A percentile compares a stretch with the other conserved stretches of the same genome.
phyloP scores from a whole-genome alignment of 2,113 vertebrate genomes.

The Rhinoderma darwinii region DNA sequence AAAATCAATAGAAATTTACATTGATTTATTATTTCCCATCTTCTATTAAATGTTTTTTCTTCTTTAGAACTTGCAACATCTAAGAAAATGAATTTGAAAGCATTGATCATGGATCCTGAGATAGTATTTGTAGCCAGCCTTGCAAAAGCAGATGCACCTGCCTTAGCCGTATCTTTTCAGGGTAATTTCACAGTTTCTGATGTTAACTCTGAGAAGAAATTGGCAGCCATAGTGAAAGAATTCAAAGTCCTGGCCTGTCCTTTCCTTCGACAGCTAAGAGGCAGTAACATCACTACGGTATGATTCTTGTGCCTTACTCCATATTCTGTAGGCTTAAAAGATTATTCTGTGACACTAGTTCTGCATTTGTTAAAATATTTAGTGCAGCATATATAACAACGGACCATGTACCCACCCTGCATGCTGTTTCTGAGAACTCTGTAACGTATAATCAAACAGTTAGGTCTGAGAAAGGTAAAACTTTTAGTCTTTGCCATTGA shows the following conservation, averaged over 20 bases:
- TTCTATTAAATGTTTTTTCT: background rate
- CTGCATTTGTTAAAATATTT: no score
- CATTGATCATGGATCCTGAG: slow-evolving; percentile 88
- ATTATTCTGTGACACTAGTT: no score
- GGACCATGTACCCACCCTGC: no score
- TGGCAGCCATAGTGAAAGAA: slow-evolving; percentile 80
- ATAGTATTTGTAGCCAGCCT: slow-evolving; percentile 94
- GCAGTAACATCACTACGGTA: slow-evolving; percentile 84
- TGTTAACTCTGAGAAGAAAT: slow-evolving; percentile 71
- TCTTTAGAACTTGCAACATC: background rate
- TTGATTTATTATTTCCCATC: background rate
- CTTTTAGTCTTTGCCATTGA: no score
- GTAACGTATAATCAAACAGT: no score
- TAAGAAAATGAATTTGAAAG: slow-evolving; percentile 70
- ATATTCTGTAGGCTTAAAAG: background rate
- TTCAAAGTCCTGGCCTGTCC: slow-evolving; percentile 91
- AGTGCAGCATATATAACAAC: no score
- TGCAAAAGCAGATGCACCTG: slow-evolving; percentile 85
- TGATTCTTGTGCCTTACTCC: slow-evolving; percentile 42
- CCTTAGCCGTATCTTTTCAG: slow-evolving; percentile 87
- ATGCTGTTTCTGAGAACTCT: no score
- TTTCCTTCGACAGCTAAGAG: slow-evolving; percentile 80
- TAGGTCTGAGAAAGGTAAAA: no score
- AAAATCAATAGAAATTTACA: no score
- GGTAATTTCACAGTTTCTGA: slow-evolving; percentile 79